These are phyloP conservation scores for Pogonognathellus flavescens DNA, from an alignment of 1,140 invertebrate species.

Conservation along the genomic window DNA sequence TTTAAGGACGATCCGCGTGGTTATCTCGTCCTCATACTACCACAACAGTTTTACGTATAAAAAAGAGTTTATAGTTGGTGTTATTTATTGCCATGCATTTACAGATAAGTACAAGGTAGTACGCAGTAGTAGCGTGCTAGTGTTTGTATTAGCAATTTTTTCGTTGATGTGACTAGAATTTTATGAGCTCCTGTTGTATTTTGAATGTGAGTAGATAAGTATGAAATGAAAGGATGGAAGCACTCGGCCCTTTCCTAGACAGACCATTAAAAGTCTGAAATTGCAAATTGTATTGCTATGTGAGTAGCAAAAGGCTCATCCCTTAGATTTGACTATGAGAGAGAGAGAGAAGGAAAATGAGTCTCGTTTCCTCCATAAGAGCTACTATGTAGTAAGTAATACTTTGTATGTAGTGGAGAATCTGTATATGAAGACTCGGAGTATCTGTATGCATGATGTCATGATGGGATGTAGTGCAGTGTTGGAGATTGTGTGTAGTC, in stretches of 20 bases:
- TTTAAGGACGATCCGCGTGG: too few species aligned
- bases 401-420: neutral
- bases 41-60: neutral
- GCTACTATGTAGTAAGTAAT: neutral
- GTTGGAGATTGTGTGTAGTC: neutral
- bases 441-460: neutral
- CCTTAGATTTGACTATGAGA: slow-evolving; percentile 27
- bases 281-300: slow-evolving; percentile 44
- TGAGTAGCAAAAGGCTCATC: slow-evolving; percentile 49
- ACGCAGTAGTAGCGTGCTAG: neutral
- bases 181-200: slow-evolving; percentile 42
- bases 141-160: slow-evolving; percentile 43
- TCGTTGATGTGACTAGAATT: slow-evolving; percentile 50
- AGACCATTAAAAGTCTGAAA: slow-evolving; percentile 42
- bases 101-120: slow-evolving; percentile 3
- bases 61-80: slow-evolving; percentile 10
- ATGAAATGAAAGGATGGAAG: slow-evolving; percentile 35
- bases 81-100: slow-evolving; percentile 14
- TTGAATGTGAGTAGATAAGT: slow-evolving; percentile 53
- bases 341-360: slow-evolving; percentile 37
- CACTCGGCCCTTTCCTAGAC: slow-evolving; percentile 41
- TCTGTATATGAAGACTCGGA: neutral
- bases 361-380: slow-evolving; percentile 7
- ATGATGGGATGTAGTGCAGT: neutral
- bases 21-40: too few species aligned